phyloP scores from a whole-genome alignment of 2,113 vertebrate genomes.

The Cyanoderma ruficeps region DNA sequence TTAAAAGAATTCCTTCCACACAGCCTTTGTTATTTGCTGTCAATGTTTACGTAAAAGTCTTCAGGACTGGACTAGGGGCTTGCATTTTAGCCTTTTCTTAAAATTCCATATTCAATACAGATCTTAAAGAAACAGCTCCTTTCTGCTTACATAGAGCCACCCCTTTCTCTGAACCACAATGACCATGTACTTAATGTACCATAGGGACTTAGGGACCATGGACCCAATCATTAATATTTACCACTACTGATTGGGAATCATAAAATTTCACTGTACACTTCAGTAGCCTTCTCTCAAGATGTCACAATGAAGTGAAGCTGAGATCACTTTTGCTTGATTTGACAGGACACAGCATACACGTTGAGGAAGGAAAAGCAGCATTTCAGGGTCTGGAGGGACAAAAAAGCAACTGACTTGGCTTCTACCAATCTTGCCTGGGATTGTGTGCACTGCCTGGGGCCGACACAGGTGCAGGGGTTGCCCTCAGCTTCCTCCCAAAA shows the following conservation, averaged over 20 bases:
- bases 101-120: neutral
- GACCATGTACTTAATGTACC: neutral
- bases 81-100: neutral
- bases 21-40: neutral
- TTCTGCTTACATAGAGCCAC: neutral
- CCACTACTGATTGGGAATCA: neutral
- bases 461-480: neutral
- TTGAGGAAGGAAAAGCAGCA: neutral
- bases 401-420: neutral
- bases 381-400: neutral
- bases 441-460: neutral
- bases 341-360: neutral
- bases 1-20: neutral
- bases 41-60: neutral
- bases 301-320: neutral
- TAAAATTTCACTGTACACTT: slow-evolving; percentile 31
- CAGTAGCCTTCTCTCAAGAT: neutral
- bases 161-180: neutral
- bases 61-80: neutral
- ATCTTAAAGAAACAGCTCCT: neutral
- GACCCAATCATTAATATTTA: neutral
- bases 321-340: neutral
- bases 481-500: neutral
- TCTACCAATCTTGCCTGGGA: neutral
- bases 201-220: neutral